Evolutionary conservation across 2,888 invertebrate genomes (phyloP), one percentile per base, ranked within the genome.

Genomic region (Diadromus collaris): DNA sequence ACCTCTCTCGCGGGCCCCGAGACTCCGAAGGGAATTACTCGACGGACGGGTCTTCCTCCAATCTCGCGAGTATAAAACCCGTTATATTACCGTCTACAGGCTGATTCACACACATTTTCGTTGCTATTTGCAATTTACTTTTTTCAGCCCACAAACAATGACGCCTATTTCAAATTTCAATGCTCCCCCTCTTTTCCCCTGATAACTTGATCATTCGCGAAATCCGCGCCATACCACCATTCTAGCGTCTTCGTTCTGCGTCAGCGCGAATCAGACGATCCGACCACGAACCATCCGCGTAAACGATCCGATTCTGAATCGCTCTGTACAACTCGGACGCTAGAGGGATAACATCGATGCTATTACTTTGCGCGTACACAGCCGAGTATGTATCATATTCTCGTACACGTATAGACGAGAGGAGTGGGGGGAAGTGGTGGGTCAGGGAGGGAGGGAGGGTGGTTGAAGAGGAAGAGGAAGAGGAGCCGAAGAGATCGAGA

Each of bases 11-110:
- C 51, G 56, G 9, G 38, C 44, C 24, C 46, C 60, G n/a, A 34
- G 13, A 41, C 63, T 46, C 71, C 60, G 44, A 51, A n/a, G 61
- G 27, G 38, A 60, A 76, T 46, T 46, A 70, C 58, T 64, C 48
- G 70, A 65, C 60, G 65, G n/a, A 71, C 60, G 65, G 71, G 71
- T 61, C 60, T 61, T 51, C 46, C n/a, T 51, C 41, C 71, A 51
- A 75, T 75, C 63, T 61, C 60, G 54, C 44, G 34, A 54, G 16
- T 19, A 61, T 32, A 51, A 70, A 76, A 67, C 67, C 65, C 71
- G 71, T 71, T 67, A 61, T 67, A 64, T 71, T n/a, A 29, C 71
- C 44, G 21, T 51, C 19, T 54, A 67, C 71, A 51, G 41, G 51
- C 27, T 1, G 61, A 41, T 65, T 71, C 71, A 71, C 13, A 51